These are phyloP conservation scores for Sarcophaga subvicina DNA, from an alignment of 2,888 invertebrate genomes.

Conservation along the genomic window DNA sequence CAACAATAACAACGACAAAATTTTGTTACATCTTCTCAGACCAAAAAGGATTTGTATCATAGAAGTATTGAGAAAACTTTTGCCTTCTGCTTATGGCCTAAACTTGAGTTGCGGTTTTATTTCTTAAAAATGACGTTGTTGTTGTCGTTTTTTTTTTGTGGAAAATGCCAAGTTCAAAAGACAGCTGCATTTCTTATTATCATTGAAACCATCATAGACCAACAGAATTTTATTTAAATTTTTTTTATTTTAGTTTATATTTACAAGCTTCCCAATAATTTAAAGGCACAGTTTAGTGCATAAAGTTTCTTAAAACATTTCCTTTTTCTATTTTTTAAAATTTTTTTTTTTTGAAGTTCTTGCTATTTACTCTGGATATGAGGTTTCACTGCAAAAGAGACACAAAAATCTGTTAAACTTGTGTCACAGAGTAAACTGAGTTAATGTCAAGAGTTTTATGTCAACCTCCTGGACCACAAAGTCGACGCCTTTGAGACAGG, in stretches of 20 bases:
- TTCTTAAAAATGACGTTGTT: slow-evolving; percentile 48
- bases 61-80: slow-evolving; percentile 34
- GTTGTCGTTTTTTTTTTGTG: slow-evolving; percentile 17
- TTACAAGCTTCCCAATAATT: slow-evolving; percentile 32
- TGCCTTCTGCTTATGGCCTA: background rate
- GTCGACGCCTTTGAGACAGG: slow-evolving; percentile 19
- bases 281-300: slow-evolving; percentile 32
- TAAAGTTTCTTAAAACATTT: slow-evolving; percentile 40
- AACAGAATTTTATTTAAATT: background rate
- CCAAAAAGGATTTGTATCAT: slow-evolving; percentile 41
- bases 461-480: slow-evolving; percentile 27
- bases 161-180: slow-evolving; percentile 53
- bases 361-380: slow-evolving; percentile 40
- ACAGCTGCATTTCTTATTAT: slow-evolving; percentile 64
- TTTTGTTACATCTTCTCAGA: slow-evolving; percentile 6
- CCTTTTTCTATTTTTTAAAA: background rate
- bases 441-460: background rate
- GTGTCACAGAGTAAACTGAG: too few species aligned
- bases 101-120: slow-evolving; percentile 19
- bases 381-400: slow-evolving; percentile 9
- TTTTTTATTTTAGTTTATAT: slow-evolving; percentile 25
- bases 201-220: slow-evolving; percentile 48
- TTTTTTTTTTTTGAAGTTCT: background rate
- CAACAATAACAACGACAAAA: too few species aligned
- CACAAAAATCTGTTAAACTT: background rate